These are phyloP conservation scores for Cephus pulcher DNA, from an alignment of 2,888 invertebrate species.

Conservation along the genomic window DNA sequence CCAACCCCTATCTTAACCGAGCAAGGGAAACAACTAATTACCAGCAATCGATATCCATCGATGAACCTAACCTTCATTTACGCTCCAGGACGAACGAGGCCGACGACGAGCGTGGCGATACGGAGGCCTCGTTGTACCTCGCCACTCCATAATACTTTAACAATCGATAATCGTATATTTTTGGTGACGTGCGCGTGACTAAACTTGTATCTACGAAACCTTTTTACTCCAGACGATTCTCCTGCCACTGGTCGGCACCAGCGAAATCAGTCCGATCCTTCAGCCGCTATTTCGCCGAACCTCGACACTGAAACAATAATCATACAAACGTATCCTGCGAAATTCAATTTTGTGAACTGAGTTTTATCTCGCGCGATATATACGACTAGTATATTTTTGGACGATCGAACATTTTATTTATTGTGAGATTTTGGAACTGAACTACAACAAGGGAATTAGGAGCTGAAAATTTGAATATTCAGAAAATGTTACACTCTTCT, in stretches of 20 bases:
- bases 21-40: not conserved
- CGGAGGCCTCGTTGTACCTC: not conserved
- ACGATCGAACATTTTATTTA: not conserved
- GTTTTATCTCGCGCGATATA: not conserved
- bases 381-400: not conserved
- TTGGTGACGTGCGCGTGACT: conserved; percentile 39
- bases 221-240: not conserved
- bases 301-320: not conserved
- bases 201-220: not conserved
- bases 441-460: not conserved
- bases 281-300: not conserved
- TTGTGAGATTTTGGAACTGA: not conserved
- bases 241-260: not conserved
- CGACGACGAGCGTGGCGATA: not conserved
- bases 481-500: not conserved
- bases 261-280: not conserved
- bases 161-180: conserved; percentile 41
- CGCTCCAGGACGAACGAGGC: not conserved
- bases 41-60: conserved; percentile 58
- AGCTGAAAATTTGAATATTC: not conserved
- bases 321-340: not conserved
- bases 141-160: conserved; percentile 22
- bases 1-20: not conserved
- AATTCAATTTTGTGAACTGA: not conserved
- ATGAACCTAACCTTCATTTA: conserved; percentile 33